These are phyloP conservation scores for Sylvicola cinctus DNA, from an alignment of 2,888 invertebrate genomes.

Conservation along the genomic window DNA sequence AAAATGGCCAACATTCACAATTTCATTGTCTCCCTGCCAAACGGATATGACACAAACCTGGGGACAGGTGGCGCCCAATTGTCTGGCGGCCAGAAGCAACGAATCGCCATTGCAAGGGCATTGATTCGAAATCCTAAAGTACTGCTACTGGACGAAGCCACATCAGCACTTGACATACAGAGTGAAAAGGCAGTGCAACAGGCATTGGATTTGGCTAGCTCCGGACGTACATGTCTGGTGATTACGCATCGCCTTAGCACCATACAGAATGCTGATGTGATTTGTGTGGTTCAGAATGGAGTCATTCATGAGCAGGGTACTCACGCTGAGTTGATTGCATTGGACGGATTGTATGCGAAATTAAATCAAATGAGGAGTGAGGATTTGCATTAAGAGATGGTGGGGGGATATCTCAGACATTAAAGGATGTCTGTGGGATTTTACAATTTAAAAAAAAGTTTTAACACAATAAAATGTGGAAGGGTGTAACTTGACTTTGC, in stretches of 20 bases:
- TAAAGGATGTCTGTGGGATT: too few species aligned
- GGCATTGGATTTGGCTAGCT: constrained; percentile 61
- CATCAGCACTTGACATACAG: constrained; percentile 57
- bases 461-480: too few species aligned
- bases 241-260: constrained; percentile 76
- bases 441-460: too few species aligned
- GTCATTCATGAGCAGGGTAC: constrained; percentile 55
- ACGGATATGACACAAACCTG: constrained; percentile 56
- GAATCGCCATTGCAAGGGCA: constrained; percentile 66
- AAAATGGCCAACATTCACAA: constrained; percentile 59
- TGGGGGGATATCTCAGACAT: too few species aligned
- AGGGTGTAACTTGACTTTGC: too few species aligned
- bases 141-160: constrained; percentile 55
- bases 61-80: constrained; percentile 59
- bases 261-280: constrained; percentile 64
- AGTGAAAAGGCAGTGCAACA: constrained; percentile 70
- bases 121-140: constrained; percentile 52
- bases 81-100: constrained; percentile 73
- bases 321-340: constrained; percentile 48
- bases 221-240: constrained; percentile 64
- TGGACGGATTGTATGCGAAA: constrained; percentile 42
- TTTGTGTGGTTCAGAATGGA: constrained; percentile 63
- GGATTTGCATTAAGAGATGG: too few species aligned
- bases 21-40: constrained; percentile 50
- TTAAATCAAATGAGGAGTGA: constrained; percentile 31